A percentile compares a stretch with the other conserved stretches of the same genome.
Evolutionary conservation across 1,140 invertebrate genomes (phyloP).

Genomic region (Pteromalus puparum): DNA sequence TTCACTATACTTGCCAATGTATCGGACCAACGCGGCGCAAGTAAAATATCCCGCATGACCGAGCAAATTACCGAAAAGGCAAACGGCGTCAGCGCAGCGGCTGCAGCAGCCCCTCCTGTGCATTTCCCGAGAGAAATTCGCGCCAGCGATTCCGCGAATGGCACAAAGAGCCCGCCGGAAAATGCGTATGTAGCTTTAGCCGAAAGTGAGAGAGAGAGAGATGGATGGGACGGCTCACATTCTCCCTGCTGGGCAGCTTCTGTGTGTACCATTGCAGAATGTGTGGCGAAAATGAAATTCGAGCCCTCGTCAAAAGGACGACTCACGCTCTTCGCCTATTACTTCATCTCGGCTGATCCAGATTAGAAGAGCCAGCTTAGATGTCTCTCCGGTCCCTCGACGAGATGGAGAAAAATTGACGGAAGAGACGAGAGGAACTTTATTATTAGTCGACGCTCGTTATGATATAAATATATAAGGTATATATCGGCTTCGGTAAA

Average conservation of each 20-base stretch:
- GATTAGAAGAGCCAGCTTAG: conserved; percentile 51
- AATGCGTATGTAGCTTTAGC: not conserved
- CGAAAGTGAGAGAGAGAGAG: not conserved
- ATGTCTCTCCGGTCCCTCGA: conserved; percentile 44
- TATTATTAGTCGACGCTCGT: not conserved
- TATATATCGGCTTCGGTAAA: too few relatives aligned
- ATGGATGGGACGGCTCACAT: not conserved
- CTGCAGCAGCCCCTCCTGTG: not conserved
- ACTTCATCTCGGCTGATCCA: conserved; percentile 52
- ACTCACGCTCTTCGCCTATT: conserved; percentile 31
- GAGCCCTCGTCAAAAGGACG: conserved; percentile 27
- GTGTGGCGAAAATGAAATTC: conserved; percentile 47
- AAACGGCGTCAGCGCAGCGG: not conserved
- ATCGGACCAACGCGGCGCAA: too few relatives aligned
- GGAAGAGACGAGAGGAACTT: not conserved
- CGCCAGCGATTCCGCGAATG: conserved; percentile 4
- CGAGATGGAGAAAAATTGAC: not conserved
- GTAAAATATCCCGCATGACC: conserved; percentile 26
- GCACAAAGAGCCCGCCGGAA: not conserved
- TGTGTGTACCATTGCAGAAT: not conserved
- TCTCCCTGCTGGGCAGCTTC: not conserved
- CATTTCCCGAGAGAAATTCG: conserved; percentile 45
- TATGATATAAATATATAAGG: too few relatives aligned
- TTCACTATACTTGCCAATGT: too few relatives aligned
- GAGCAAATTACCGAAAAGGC: conserved; percentile 33